Evolutionary conservation across 2,113 vertebrate species (phyloP).

Genomic region (Archilochus colubris): DNA sequence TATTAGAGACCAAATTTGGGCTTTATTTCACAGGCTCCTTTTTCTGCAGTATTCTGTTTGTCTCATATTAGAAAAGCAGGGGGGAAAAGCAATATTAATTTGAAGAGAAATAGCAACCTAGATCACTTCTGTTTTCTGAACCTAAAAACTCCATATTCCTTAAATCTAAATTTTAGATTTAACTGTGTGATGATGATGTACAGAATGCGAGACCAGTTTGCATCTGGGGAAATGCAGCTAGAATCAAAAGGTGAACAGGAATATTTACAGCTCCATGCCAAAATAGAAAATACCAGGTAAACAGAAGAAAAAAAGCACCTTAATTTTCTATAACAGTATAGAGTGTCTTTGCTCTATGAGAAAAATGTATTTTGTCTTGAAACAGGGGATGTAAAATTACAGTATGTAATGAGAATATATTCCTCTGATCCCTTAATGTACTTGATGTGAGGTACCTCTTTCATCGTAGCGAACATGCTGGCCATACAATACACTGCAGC

Average conservation of each 20-base stretch:
- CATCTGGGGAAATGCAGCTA: background rate
- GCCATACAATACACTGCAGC: slow-evolving; percentile 63
- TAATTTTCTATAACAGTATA: slow-evolving; percentile 15
- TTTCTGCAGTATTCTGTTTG: background rate
- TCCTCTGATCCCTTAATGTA: slow-evolving; percentile 70
- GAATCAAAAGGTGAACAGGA: background rate
- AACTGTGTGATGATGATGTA: background rate
- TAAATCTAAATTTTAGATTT: background rate
- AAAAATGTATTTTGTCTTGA: slow-evolving; percentile 57
- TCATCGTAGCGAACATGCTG: slow-evolving; percentile 61
- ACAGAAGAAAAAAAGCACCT: background rate
- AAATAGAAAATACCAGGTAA: slow-evolving; percentile 30
- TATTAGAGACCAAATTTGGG: background rate
- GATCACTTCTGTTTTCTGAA: background rate
- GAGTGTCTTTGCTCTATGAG: slow-evolving; percentile 2
- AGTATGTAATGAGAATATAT: slow-evolving; percentile 63
- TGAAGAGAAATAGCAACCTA: background rate
- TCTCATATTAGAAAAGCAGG: background rate
- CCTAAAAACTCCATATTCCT: background rate
- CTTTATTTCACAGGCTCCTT: background rate
- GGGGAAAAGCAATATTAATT: background rate
- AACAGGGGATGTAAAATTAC: slow-evolving; percentile 57
- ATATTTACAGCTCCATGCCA: background rate
- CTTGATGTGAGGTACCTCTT: slow-evolving; percentile 65
- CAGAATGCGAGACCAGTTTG: background rate